phyloP scores from a whole-genome alignment of 2,797 vertebrate species.

The Hippoglossus hippoglossus region DNA sequence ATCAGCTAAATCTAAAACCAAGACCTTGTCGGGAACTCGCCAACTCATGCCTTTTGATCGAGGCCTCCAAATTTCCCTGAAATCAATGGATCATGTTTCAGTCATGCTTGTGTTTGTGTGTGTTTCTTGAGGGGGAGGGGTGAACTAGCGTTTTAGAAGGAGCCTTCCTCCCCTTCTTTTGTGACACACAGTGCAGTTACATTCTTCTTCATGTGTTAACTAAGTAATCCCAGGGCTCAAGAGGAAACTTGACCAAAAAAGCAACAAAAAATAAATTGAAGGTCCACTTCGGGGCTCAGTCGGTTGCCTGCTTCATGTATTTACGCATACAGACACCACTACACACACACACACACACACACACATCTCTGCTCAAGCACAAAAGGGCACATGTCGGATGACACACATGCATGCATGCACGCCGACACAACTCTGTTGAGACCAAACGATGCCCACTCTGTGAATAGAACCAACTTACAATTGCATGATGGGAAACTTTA shows the following conservation, averaged over 20 bases:
- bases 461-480: constrained; percentile 80
- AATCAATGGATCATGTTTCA: constrained; percentile 6
- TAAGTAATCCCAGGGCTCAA: constrained; percentile 37
- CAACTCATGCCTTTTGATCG: constrained; percentile 51
- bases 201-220: constrained; percentile 12
- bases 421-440: constrained; percentile 69
- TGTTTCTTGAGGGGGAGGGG: not conserved
- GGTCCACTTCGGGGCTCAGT: constrained; percentile 41
- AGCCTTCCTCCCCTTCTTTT: constrained; percentile 13
- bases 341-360: constrained; percentile 42
- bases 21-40: constrained; percentile 5
- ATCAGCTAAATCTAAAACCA: constrained; percentile 29
- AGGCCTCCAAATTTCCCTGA: constrained; percentile 33
- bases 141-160: too few relatives aligned
- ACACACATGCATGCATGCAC: constrained; percentile 82
- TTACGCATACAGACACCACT: constrained; percentile 33
- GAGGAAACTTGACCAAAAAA: constrained; percentile 40
- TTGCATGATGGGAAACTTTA: constrained; percentile 85
- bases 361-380: constrained; percentile 79
- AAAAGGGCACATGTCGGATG: constrained; percentile 77
- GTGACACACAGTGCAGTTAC: constrained; percentile 9
- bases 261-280: constrained; percentile 17
- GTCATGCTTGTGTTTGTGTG: not conserved
- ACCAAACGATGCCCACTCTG: constrained; percentile 76
- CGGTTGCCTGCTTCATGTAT: constrained; percentile 53